Evolutionary conservation across 2,113 vertebrate genomes (phyloP), one percentile per base, ranked within the genome.

Genomic region (Atherinomorus stipes): DNA sequence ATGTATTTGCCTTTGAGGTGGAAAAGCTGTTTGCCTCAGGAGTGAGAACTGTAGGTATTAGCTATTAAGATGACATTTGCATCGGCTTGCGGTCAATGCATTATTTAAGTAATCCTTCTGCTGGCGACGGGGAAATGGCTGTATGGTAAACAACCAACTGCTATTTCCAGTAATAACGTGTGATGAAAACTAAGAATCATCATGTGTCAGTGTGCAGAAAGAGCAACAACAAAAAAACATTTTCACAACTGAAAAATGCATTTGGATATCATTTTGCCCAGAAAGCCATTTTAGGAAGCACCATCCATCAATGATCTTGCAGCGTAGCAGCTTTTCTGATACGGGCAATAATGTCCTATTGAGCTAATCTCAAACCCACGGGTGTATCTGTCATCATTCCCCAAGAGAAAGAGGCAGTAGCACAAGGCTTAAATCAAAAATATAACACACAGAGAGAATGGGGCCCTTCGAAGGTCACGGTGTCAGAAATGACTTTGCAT

Each of bases 101-200:
- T 89, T 86, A 83, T 90, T 87, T 90, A 88, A 86, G 76, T 84
- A 81, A 85, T 87, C 66, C 64, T 70, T 80, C 70, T 70, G 68
- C 11, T 64, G 50, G 63, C 37, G 62, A 67, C 31, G 66, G 74
- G 45, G 63, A 84, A 89, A 90, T 58, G 56, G 80, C 56, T 69
- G 26, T 31, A 80, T 42, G 64, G 80, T 85, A 89, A 90, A 89
- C 72, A 92, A 78, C 45, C 64, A 22, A 62, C 62, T 76, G 67
- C 83, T 78, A 67, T 88, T 88, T 84, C 56, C 71, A 67, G 65
- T 49, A 51, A 8, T 81, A 82, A 78, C 76, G 70, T 62, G 63
- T 52, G 70, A 62, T 59, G 75, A 70, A 82, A 81, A 58, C 51
- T 19, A 64, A 69, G 40, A 85, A 87, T 90, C 87, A 91, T 85